Evolutionary conservation across 1,140 invertebrate genomes (phyloP).

Genomic region (Drosophila bifasciata): DNA sequence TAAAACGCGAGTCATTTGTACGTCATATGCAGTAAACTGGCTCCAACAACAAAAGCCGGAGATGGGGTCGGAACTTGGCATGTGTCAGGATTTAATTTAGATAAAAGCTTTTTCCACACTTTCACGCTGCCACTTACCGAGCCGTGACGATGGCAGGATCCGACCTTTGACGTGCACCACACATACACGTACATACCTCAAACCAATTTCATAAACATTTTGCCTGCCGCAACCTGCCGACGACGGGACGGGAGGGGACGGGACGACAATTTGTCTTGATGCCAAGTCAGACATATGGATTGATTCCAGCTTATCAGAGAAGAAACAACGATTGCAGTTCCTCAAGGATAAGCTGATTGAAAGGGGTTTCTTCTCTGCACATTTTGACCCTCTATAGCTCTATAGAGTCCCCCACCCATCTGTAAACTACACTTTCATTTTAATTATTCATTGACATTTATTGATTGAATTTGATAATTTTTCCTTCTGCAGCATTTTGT

Average conservation of each 20-base stretch:
- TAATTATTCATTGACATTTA: conserved; percentile 82
- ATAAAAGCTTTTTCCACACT: conserved; percentile 72
- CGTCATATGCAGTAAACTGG: conserved; percentile 35
- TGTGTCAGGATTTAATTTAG: conserved; percentile 76
- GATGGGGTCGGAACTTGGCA: conserved; percentile 21
- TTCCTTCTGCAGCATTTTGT: conserved; percentile 59
- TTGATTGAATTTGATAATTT: conserved; percentile 82
- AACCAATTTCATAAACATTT: conserved; percentile 77
- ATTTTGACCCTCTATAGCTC: neutral
- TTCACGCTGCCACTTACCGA: conserved; percentile 1
- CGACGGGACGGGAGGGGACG: conserved; percentile 49
- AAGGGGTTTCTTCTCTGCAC: neutral
- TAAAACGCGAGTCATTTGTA: conserved; percentile 69
- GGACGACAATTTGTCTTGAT: conserved; percentile 75
- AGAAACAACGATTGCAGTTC: neutral
- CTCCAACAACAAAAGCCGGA: conserved; percentile 2
- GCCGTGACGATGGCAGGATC: neutral
- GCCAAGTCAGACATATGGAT: conserved; percentile 30
- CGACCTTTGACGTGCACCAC: conserved; percentile 44
- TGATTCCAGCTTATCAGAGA: conserved; percentile 35
- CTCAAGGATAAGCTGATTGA: neutral
- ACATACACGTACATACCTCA: conserved; percentile 53
- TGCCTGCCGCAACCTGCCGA: conserved; percentile 45
- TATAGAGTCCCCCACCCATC: neutral
- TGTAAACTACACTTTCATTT: conserved; percentile 21